A percentile compares a stretch with the other conserved stretches of the same genome.
Conservation (phyloP, 2,888 invertebrate genomes). For the Oscheius sp. region DNA sequence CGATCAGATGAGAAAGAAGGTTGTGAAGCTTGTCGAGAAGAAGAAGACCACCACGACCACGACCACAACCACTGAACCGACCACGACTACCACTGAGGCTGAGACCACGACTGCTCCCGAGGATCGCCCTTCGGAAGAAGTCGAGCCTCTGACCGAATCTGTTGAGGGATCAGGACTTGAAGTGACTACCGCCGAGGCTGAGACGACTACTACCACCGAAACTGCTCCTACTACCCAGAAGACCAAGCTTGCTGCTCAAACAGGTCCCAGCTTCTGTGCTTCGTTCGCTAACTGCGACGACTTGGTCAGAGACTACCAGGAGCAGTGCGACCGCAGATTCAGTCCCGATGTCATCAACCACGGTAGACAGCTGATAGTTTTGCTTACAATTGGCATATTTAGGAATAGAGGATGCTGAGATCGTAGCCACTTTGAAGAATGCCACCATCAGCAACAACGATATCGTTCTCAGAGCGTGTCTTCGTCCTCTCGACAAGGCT, state of each 20-base stretch:
- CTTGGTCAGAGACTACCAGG: slow-evolving; percentile 48
- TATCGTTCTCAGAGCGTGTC: slow-evolving; percentile 54
- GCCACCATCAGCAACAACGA: slow-evolving; percentile 53
- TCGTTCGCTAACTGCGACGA: slow-evolving; percentile 52
- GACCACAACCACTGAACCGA: slow-evolving; percentile 6
- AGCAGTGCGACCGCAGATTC: slow-evolving; percentile 53
- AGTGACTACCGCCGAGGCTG: slow-evolving; percentile 16
- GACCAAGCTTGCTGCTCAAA: not conserved
- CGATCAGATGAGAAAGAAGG: slow-evolving; percentile 20
- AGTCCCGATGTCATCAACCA: slow-evolving; percentile 51
- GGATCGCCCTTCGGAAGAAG: slow-evolving; percentile 27
- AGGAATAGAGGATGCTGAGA: slow-evolving; percentile 57
- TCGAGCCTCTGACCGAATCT: slow-evolving; percentile 17
- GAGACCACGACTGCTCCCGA: slow-evolving; percentile 10
- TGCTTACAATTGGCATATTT: not conserved
- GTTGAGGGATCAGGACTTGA: slow-evolving; percentile 30
- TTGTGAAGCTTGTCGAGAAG: slow-evolving; percentile 7
- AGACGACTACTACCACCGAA: slow-evolving; percentile 9
- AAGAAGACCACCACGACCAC: slow-evolving; percentile 1
- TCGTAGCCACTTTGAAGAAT: slow-evolving; percentile 48
- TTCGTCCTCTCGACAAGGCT: slow-evolving; percentile 51
- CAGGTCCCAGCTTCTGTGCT: slow-evolving; percentile 41
- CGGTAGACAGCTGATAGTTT: slow-evolving; percentile 23
- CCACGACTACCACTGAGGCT: not conserved
- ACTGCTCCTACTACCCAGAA: not conserved